These are phyloP conservation scores for Fissipunctia ypsillon DNA, from an alignment of 2,888 invertebrate species.

Conservation along the genomic window DNA sequence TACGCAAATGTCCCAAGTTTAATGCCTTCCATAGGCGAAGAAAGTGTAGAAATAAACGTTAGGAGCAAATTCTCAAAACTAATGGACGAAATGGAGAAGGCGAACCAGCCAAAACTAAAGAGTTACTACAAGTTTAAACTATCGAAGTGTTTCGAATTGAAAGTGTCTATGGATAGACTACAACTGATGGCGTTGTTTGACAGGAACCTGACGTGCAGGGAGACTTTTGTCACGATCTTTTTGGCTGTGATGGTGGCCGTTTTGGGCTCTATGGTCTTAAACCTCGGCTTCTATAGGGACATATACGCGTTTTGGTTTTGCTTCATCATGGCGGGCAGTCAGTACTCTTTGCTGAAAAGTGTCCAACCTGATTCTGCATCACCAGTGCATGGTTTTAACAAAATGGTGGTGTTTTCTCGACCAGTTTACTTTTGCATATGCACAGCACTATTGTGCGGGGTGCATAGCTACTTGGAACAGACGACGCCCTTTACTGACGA, in stretches of 20 bases:
- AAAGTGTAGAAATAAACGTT: slow-evolving; percentile 89
- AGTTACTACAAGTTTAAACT: slow-evolving; percentile 94
- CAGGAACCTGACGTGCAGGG: slow-evolving; percentile 95
- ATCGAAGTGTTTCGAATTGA: slow-evolving; percentile 92
- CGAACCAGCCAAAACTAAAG: slow-evolving; percentile 89
- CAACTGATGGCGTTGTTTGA: slow-evolving; percentile 98
- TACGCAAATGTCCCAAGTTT: slow-evolving; percentile 83
- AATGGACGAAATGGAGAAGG: slow-evolving; percentile 89
- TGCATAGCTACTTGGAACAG: slow-evolving; percentile 83
- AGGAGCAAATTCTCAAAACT: slow-evolving; percentile 90
- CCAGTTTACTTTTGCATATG: slow-evolving; percentile 98
- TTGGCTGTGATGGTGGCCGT: slow-evolving; percentile 96
- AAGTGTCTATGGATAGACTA: slow-evolving; percentile 97
- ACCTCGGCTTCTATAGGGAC: slow-evolving; percentile 96
- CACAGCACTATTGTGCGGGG: slow-evolving; percentile 89
- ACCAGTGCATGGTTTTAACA: slow-evolving; percentile 99
- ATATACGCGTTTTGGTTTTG: slow-evolving; percentile 98
- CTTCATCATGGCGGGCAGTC: slow-evolving; percentile 99
- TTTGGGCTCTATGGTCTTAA: slow-evolving; percentile 95
- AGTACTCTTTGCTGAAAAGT: slow-evolving; percentile 98
- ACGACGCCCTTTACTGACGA: slow-evolving; percentile 70
- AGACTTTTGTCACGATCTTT: slow-evolving; percentile 95
- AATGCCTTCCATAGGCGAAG: slow-evolving; percentile 90
- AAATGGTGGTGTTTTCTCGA: slow-evolving; percentile 97
- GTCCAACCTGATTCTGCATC: slow-evolving; percentile 99